phyloP scores from a whole-genome alignment of 2,113 vertebrate genomes.

The Erythrocercus mccallii region DNA sequence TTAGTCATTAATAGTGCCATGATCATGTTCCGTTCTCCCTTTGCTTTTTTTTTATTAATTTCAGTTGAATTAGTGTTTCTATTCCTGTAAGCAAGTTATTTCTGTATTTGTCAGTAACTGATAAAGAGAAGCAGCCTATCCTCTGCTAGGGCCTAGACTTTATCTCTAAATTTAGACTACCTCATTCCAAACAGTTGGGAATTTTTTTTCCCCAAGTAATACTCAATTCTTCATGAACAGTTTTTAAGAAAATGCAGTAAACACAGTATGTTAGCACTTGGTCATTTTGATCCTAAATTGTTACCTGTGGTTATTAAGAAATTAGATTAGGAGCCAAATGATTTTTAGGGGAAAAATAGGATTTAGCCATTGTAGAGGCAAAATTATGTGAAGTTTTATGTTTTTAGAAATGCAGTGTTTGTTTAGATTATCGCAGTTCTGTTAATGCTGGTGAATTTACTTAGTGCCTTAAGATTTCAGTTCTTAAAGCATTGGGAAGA shows the following conservation, averaged over 20 bases:
- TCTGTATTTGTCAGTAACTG: background rate
- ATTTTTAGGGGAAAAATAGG: background rate
- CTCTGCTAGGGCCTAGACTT: background rate
- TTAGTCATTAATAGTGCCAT: background rate
- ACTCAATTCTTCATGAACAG: background rate
- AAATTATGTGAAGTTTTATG: background rate
- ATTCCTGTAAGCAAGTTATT: background rate
- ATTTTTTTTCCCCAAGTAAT: background rate
- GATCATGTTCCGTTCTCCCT: accelerated
- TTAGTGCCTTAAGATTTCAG: conserved; percentile 18
- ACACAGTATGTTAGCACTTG: background rate
- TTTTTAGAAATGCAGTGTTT: background rate
- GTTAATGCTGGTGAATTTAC: conserved; percentile 23
- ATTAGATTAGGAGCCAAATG: background rate
- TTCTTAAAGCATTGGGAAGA: background rate
- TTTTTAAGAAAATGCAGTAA: background rate
- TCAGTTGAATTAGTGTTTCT: background rate
- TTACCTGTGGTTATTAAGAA: background rate
- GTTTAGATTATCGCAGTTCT: conserved; percentile 19
- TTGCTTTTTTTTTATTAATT: background rate
- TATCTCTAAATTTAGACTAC: background rate
- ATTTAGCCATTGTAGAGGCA: background rate
- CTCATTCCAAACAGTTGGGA: background rate
- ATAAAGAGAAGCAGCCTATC: background rate
- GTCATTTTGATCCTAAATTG: background rate